These are phyloP conservation scores for Cossypha heuglini DNA, from an alignment of 2,797 vertebrate species.

Conservation along the genomic window DNA sequence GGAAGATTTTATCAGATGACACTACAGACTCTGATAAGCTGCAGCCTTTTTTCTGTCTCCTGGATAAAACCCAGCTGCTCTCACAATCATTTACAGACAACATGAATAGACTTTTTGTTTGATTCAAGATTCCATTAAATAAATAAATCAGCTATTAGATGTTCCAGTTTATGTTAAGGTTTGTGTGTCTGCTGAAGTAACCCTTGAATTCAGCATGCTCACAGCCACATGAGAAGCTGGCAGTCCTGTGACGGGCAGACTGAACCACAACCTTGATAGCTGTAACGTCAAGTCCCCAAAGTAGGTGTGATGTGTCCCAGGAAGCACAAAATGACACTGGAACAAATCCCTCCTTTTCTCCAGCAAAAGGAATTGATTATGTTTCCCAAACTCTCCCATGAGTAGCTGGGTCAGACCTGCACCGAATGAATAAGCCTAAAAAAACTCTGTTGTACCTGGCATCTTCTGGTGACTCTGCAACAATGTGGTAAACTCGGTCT, in stretches of 20 bases:
- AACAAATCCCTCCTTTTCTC: not conserved
- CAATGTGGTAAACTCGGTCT: slow-evolving; percentile 90
- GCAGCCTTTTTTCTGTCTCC: slow-evolving; percentile 48
- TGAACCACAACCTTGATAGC: not conserved
- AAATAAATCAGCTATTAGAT: slow-evolving; percentile 67
- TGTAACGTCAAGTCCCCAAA: not conserved
- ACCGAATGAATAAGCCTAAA: not conserved
- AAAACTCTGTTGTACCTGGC: slow-evolving; percentile 80
- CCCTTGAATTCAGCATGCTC: not conserved
- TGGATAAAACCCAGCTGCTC: slow-evolving; percentile 62
- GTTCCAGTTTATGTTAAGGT: slow-evolving; percentile 42
- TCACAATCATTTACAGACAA: slow-evolving; percentile 63
- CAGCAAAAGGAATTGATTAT: not conserved
- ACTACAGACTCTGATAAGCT: slow-evolving; percentile 58
- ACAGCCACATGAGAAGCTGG: not conserved
- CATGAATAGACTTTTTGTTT: slow-evolving; percentile 66
- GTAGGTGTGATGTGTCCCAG: not conserved
- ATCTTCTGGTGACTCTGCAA: slow-evolving; percentile 92
- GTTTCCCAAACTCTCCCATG: not conserved
- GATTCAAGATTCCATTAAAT: slow-evolving; percentile 53
- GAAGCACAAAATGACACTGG: not conserved
- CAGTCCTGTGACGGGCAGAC: not conserved
- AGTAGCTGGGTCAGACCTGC: not conserved
- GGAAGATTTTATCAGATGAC: slow-evolving; percentile 66
- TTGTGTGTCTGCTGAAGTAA: slow-evolving; percentile 20